These are phyloP conservation scores for Ciconia stormi DNA, from an alignment of 2,113 vertebrate genomes.

Conservation along the genomic window DNA sequence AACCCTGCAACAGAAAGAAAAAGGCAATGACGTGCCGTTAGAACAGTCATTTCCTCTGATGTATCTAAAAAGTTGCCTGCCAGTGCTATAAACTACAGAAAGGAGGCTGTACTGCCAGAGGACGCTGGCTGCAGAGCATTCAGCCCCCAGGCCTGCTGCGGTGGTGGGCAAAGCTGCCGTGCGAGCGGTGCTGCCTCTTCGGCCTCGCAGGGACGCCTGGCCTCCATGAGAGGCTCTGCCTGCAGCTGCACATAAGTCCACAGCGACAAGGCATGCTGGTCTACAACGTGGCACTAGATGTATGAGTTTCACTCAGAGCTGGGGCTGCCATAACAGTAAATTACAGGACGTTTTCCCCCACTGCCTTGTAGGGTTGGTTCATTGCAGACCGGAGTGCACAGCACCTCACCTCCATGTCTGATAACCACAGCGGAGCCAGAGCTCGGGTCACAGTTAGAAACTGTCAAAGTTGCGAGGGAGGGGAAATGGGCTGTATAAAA, in stretches of 20 bases:
- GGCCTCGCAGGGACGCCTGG: background rate
- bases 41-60: background rate
- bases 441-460: background rate
- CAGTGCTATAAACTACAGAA: background rate
- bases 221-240: background rate
- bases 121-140: background rate
- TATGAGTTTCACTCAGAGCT: background rate
- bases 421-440: background rate
- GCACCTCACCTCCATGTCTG: background rate
- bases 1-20: background rate
- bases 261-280: too few species aligned
- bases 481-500: background rate
- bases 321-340: background rate
- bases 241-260: background rate
- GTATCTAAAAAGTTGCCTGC: background rate
- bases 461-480: background rate
- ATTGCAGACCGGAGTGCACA: fast-evolving
- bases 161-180: fast-evolving
- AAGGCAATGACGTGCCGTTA: fast-evolving
- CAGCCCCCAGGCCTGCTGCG: fast-evolving
- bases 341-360: background rate
- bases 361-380: background rate
- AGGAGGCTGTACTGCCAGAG: background rate
- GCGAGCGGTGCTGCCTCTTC: background rate
- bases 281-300: background rate